Conservation (phyloP, 2,113 vertebrate species). For the Clarias magur region DNA sequence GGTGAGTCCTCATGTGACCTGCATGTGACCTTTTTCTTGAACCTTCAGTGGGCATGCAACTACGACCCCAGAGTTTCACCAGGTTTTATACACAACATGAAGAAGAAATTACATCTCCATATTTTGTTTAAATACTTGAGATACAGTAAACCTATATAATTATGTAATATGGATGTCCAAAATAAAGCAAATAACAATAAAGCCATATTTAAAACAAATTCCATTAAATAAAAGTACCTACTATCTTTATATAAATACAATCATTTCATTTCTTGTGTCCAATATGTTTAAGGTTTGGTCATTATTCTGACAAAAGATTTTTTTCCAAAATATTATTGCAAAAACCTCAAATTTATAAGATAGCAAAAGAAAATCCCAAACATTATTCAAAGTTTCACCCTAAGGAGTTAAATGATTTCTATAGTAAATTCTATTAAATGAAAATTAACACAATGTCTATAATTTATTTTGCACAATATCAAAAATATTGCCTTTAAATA, state of each 20-base stretch:
- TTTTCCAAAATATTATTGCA: not conserved
- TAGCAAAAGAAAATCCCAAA: not conserved
- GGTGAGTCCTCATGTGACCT: constrained; percentile 34
- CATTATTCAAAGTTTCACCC: not conserved
- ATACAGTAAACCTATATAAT: not conserved
- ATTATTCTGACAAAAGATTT: not conserved
- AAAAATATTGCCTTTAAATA: not conserved
- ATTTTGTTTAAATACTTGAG: not conserved
- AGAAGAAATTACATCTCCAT: not conserved
- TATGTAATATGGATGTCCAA: not conserved
- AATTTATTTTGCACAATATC: not conserved
- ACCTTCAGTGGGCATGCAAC: not conserved
- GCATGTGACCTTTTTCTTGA: not conserved
- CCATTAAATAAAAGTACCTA: not conserved
- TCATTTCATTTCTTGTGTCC: not conserved
- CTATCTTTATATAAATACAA: not conserved
- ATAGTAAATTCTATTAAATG: not conserved
- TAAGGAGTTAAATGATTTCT: not conserved
- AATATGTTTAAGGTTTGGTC: not conserved
- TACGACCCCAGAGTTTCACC: not conserved
- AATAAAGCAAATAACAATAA: not conserved
- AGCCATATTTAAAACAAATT: not conserved
- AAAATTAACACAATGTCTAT: not conserved
- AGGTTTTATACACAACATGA: not conserved
- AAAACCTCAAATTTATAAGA: not conserved